Percentiles rank a stretch among this genome's conserved stretches.
Conservation (phyloP, 92 coral and sea anemone genomes). For the Palythoa grandiflora region DNA sequence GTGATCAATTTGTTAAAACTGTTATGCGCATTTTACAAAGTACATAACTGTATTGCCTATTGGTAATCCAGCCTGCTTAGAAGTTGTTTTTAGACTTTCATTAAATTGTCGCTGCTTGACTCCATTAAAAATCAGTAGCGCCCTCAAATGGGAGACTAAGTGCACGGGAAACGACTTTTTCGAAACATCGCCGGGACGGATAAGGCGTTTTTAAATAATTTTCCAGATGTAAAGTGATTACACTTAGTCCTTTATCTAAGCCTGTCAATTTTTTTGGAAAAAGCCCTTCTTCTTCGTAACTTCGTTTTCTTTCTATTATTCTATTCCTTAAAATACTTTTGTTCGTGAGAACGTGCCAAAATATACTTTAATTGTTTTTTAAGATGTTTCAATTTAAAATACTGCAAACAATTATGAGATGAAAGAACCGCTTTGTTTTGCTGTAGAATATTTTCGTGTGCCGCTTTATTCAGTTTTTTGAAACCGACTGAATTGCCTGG, state of each 20-base stretch:
- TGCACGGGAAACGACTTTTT: constrained; percentile 4
- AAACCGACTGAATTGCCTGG: not conserved
- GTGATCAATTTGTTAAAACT: too few relatives aligned
- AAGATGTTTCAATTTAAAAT: not conserved
- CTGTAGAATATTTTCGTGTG: too few relatives aligned
- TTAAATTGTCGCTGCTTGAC: too few relatives aligned
- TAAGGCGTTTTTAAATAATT: not conserved
- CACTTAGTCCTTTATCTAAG: not conserved
- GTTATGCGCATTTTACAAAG: too few relatives aligned
- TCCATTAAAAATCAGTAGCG: not conserved
- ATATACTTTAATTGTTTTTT: not conserved
- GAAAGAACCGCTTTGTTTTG: too few relatives aligned
- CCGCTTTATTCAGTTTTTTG: too few relatives aligned
- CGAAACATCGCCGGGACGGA: not conserved
- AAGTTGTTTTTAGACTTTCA: not conserved
- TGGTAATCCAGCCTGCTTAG: too few relatives aligned
- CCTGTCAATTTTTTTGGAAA: too few relatives aligned
- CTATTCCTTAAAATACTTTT: not conserved
- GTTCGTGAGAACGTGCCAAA: not conserved
- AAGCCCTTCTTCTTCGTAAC: not conserved
- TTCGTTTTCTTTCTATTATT: not conserved
- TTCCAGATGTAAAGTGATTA: constrained; percentile 18
- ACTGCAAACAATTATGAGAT: not conserved
- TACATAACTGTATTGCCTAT: too few relatives aligned
- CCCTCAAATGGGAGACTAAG: not conserved